These are phyloP conservation scores for Gambusia yucatana DNA, from an alignment of 2,797 vertebrate genomes.

Conservation along the genomic window DNA sequence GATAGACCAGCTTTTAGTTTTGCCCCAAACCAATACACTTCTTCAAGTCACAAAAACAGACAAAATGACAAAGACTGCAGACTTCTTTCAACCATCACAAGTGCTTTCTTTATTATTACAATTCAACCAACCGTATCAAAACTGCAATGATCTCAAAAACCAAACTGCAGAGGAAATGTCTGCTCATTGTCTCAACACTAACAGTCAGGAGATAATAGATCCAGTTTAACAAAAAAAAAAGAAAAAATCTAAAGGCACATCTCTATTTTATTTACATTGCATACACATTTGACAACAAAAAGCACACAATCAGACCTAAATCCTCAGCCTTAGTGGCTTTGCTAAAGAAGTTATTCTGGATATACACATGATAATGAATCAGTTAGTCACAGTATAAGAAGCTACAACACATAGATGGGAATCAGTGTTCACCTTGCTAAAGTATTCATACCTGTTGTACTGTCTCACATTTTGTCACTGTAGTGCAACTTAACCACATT, in stretches of 20 bases:
- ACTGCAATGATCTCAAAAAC: constrained; percentile 58
- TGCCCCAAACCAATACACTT: neutral
- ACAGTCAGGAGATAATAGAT: constrained; percentile 47
- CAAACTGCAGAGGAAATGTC: constrained; percentile 34
- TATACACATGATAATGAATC: constrained; percentile 40
- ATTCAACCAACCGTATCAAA: constrained; percentile 78
- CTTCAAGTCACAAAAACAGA: neutral
- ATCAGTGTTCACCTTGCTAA: constrained; percentile 22
- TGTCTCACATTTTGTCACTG: neutral
- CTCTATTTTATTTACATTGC: constrained; percentile 77
- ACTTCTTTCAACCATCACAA: constrained; percentile 55
- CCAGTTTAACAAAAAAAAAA: constrained; percentile 25
- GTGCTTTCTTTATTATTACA: constrained; percentile 79
- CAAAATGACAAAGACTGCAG: neutral
- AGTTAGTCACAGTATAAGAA: constrained; percentile 57
- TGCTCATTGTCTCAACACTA: constrained; percentile 23
- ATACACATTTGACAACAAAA: constrained; percentile 62
- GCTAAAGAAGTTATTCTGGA: constrained; percentile 39
- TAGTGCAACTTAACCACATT: neutral
- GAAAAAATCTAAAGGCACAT: constrained; percentile 74
- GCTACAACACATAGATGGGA: constrained; percentile 47
- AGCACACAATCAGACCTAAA: constrained; percentile 47
- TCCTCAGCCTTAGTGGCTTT: constrained; percentile 23
- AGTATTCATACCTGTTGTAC: neutral
- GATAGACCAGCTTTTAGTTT: neutral